phyloP scores from a whole-genome alignment of 2,888 invertebrate genomes.

The Atrina japonica region DNA sequence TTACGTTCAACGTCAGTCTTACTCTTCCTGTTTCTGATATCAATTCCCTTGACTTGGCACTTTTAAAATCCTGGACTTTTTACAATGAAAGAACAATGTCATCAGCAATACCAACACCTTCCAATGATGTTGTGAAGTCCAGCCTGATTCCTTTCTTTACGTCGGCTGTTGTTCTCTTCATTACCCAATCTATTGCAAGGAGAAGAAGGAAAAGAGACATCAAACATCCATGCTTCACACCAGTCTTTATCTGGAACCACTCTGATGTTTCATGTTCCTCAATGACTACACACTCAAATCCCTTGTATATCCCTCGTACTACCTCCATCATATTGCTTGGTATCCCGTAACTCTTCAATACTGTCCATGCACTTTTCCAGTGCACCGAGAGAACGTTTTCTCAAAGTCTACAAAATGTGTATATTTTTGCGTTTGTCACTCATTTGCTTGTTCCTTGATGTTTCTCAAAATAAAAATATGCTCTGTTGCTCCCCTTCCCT shows the following conservation, averaged over 20 bases:
- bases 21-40: background rate
- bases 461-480: constrained; percentile 41
- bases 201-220: constrained; percentile 15
- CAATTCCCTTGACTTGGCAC: background rate
- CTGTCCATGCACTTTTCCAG: constrained; percentile 27
- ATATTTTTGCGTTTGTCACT: constrained; percentile 36
- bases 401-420: constrained; percentile 46
- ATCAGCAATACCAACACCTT: constrained; percentile 20
- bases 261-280: constrained; percentile 9
- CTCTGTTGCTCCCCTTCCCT: constrained; percentile 33
- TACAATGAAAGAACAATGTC: constrained; percentile 10
- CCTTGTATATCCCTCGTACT: too few relatives aligned
- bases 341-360: constrained; percentile 22
- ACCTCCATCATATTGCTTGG: constrained; percentile 7
- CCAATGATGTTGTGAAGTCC: background rate
- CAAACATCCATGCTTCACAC: constrained; percentile 15
- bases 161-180: background rate
- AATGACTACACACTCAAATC: background rate
- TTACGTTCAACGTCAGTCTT: constrained; percentile 10
- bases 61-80: background rate
- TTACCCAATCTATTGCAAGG: background rate
- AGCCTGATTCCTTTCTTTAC: background rate
- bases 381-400: constrained; percentile 44
- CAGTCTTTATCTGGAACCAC: constrained; percentile 11
- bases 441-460: constrained; percentile 45